Percentiles rank a stretch among this genome's conserved stretches.
These are phyloP conservation scores for Trachelus tabidus DNA, from an alignment of 2,888 invertebrate species.

Conservation along the genomic window DNA sequence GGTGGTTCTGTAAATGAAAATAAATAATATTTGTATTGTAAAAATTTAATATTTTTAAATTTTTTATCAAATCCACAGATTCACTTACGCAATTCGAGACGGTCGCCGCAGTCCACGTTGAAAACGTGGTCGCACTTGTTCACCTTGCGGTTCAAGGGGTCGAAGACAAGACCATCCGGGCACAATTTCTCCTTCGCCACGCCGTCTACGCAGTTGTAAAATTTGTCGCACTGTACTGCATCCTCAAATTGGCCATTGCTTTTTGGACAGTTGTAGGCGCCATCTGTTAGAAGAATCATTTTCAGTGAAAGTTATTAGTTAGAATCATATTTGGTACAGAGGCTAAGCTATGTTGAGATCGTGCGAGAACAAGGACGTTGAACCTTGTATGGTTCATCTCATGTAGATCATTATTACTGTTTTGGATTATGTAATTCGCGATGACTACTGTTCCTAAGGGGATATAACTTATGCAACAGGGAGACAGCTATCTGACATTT, in stretches of 20 bases:
- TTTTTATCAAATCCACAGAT: slow-evolving; percentile 4
- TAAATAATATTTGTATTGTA: not conserved
- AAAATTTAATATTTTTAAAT: slow-evolving; percentile 18
- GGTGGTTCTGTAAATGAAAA: slow-evolving; percentile 75
- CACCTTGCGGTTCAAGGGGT: slow-evolving; percentile 84
- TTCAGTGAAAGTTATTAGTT: not conserved
- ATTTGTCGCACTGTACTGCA: slow-evolving; percentile 86
- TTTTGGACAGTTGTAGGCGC: slow-evolving; percentile 82
- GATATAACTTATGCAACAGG: slow-evolving; percentile 46
- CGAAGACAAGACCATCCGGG: slow-evolving; percentile 90
- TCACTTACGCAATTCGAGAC: slow-evolving; percentile 87
- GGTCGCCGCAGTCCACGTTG: slow-evolving; percentile 91
- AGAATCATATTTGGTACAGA: not conserved
- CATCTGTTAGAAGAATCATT: slow-evolving; percentile 56
- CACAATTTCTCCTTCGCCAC: slow-evolving; percentile 80
- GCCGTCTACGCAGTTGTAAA: slow-evolving; percentile 82
- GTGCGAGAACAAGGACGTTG: not conserved
- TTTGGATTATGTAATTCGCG: slow-evolving; percentile 1
- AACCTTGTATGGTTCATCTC: not conserved
- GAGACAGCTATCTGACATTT: slow-evolving; percentile 57
- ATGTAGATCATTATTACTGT: not conserved
- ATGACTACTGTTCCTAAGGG: slow-evolving; percentile 4
- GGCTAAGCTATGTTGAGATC: not conserved
- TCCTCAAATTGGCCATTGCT: slow-evolving; percentile 88
- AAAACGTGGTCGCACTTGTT: slow-evolving; percentile 95